Base-by-base conservation (phyloP, 2,113 vertebrate species). In the Laticauda colubrina region DNA sequence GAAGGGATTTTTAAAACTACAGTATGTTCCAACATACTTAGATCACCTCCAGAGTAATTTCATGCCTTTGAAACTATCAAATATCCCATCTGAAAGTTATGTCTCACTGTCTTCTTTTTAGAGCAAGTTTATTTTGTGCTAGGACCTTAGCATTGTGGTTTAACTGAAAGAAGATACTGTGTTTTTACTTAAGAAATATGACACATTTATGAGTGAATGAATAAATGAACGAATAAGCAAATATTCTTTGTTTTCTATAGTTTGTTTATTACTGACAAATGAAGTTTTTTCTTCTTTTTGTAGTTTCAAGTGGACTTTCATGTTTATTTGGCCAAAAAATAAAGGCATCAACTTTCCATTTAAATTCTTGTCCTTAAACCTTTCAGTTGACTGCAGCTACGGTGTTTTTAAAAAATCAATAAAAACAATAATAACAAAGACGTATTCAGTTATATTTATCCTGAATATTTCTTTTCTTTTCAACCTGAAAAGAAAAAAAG, bases 401-500 rank as follows among this genome's bases (percentile, higher is more conserved):
- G 9, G 51, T 26, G 2, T 59, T 86, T 59, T 51, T 39, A 14
- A 81, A 75, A 39, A 81, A 43, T 39, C 18, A 81, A 81, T 18
- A 81, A 21, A 81, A 81, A 81, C 3, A 48, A 87, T 45, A 48
- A 21, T 0, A 56, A 34, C 56, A 95, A 95, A 94, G 0, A 23
- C 88, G 88, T 92, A 53, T 90, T 9, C 26, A 91, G 91, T 90
- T 93, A 81, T 81, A 94, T 94, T 94, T 89, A 95, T 8, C 88
- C 55, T 91, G 64, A 69, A 34, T 34, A 69, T 69, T 15, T 69
- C 61, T 69, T 64, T n/a, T 64, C 29, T 64, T 69, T 69, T 34
- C 64, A 91, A 95, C 95, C 95, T 34, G 90, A 89, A 94, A 21
- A 94, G 56, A 54, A 94, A 95, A 81, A 94, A 81, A 92, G 93